Conservation (phyloP, 2,797 vertebrate species). For the Anableps anableps region DNA sequence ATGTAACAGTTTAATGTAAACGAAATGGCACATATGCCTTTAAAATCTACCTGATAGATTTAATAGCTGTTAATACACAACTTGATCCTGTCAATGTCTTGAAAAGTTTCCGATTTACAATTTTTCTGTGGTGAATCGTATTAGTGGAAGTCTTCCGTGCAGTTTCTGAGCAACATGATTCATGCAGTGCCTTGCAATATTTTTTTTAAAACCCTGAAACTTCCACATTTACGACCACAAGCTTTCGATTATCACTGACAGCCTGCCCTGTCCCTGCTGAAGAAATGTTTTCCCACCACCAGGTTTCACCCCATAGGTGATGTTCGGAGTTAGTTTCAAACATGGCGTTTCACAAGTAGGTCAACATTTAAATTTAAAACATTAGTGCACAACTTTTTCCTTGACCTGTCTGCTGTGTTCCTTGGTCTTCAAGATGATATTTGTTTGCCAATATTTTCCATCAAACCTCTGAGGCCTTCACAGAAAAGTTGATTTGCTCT, state of each 20-base stretch:
- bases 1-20: background rate
- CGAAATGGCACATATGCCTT: background rate
- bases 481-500: background rate
- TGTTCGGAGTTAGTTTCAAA: background rate
- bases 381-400: background rate
- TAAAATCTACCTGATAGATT: background rate
- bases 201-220: background rate
- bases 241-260: background rate
- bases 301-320: background rate
- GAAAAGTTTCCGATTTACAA: background rate
- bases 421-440: background rate
- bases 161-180: background rate
- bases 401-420: background rate
- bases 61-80: background rate
- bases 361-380: background rate
- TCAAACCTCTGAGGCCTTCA: background rate
- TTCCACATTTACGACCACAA: background rate
- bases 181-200: background rate
- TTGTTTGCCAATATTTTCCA: background rate
- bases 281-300: background rate
- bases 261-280: background rate
- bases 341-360: background rate
- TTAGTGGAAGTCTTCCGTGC: background rate
- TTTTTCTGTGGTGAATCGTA: too few species aligned
- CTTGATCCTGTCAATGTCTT: background rate